Base-by-base conservation (phyloP, 2,888 invertebrate genomes). In the Drosophila koepferae region DNA sequence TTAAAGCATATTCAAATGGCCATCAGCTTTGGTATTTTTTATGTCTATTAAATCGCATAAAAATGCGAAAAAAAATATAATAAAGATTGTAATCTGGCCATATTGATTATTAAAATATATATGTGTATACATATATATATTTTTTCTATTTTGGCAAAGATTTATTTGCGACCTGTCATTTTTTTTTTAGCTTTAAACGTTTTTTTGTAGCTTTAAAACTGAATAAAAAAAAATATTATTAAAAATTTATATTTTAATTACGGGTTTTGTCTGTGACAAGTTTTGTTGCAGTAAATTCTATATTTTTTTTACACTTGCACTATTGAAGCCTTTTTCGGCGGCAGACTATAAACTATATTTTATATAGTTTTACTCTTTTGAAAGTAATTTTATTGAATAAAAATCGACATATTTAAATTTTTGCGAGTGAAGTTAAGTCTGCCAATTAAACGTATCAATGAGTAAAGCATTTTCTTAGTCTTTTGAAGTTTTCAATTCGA, bases 211-310 rank as follows among this genome's bases (percentile, higher is more conserved):
- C 18, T 51, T 18, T 51, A 12, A 31, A 49, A 0, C 10, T n/a
- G 49, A 4, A 49, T 6, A 2, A 6, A 49, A 51, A 51, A 51
- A 51, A 18, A 3, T 0, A 7, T 20, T 20, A 36, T 51, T 51
- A 51, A 51, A 36, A 51, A 51, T 51, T 20, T 51, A 51, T 51
- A 36, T 51, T 51, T 36, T 51, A 36, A 51, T 51, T 51, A 20
- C 4, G 12, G 18, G 36, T 2, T 51, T 20, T 36, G 20, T 36
- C 20, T 51, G 14, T 34, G 51, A 49, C 18, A 51, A 34, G 14
- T 51, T 51, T 34, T 49, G n/a, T 12, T 18, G 31, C 12, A 7
- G 34, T 7, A 18, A 34, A 34, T 6, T 31, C 7, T 2, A 6
- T 16, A 0, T 40, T 10, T 0, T 9, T 28, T 51, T 12, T 12